Base-by-base conservation (phyloP, 2,113 vertebrate species). In the Rhinopithecus roxellana region DNA sequence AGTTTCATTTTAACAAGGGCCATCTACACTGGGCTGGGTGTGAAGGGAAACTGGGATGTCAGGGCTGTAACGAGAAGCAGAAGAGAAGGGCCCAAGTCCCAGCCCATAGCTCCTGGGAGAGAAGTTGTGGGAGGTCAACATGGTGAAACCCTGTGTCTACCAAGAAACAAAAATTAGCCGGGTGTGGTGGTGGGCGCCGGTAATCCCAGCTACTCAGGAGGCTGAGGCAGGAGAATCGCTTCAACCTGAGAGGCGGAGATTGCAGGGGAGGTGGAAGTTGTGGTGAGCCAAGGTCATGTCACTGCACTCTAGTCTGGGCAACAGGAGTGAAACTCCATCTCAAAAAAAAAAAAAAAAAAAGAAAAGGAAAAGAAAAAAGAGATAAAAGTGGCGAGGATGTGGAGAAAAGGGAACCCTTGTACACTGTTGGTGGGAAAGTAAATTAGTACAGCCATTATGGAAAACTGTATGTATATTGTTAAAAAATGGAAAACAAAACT, bases 161-260 rank as follows among this genome's bases (percentile, higher is more conserved):
- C 61, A 64, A 32, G 30, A 64, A 27, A 64, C 12, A 30, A 64
- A 64, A 64, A 32, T 64, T 14, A 32, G 27, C 5, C 6, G 27
- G 61, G 61, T 0, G 0, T 64, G 27, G 61, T 64, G 61, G 27
- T 1, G 6, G 12, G 61, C 5, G 12, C 61, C 12, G 0, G 27
- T 64, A 32, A 30, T 64, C 27, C 61, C 61, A 64, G 27, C 61
- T 32, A 64, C 27, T 32, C 61, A 6, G 5, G 61, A 64, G 61
- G 61, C 61, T 64, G 27, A 30, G 12, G 27, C 61, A 13, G 61
- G 61, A 30, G 61, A 64, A 64, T 64, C 2, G 30, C 27, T 64
- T 93, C 13, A 69, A 69, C 61, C 27, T 0, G 61, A 30, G 67
- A 69, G 64, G 64, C 1, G 30, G 6, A 17, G 32, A 14, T 17